These are phyloP conservation scores for Panorpa germanica DNA, from an alignment of 2,888 invertebrate genomes.

Conservation along the genomic window DNA sequence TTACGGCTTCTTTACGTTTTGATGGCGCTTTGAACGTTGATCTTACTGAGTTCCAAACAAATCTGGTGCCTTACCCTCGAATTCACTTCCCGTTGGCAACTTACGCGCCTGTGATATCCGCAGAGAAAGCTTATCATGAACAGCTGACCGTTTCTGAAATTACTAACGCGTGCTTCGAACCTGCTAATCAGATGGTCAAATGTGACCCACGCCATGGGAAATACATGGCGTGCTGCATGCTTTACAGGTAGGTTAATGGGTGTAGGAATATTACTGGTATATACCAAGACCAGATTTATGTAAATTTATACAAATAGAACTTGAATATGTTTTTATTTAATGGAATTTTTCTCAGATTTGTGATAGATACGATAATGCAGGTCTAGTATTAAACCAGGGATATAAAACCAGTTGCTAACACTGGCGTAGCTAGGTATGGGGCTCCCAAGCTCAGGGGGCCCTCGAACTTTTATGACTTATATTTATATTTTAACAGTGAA, in stretches of 20 bases:
- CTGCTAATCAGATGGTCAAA: constrained; percentile 86
- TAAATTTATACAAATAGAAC: background rate
- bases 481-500: no score
- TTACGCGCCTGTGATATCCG: constrained; percentile 81
- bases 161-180: constrained; percentile 89
- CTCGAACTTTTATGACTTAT: no score
- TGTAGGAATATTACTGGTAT: no score
- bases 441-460: no score
- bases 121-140: constrained; percentile 87
- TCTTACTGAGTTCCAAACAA: constrained; percentile 86
- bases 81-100: constrained; percentile 89
- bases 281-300: no score
- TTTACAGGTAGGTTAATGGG: constrained; percentile 48
- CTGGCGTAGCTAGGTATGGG: no score
- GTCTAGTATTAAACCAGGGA: no score
- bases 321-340: constrained; percentile 11
- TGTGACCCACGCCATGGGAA: constrained; percentile 82
- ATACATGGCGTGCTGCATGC: constrained; percentile 90
- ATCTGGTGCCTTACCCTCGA: constrained; percentile 84
- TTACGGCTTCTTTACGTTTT: constrained; percentile 81
- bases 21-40: constrained; percentile 87
- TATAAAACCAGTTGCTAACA: no score
- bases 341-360: no score
- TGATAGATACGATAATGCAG: no score
- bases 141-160: constrained; percentile 81